Base-by-base conservation (phyloP, 1,140 invertebrate species). In the Cydia strobilella region DNA sequence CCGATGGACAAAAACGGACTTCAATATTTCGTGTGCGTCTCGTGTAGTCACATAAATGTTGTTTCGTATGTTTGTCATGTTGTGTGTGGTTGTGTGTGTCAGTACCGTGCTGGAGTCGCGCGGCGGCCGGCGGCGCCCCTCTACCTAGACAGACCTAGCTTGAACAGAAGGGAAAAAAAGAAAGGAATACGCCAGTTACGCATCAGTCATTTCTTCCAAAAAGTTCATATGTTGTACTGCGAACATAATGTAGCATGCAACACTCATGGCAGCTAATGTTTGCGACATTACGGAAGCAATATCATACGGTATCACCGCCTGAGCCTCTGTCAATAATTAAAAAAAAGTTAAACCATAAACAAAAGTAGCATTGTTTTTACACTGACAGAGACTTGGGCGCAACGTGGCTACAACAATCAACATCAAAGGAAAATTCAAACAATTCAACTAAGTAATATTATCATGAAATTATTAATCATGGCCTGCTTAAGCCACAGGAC, bases 101-200 rank as follows among this genome's bases (percentile, higher is more conserved):
- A 90, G 87, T 93, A 90, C 90, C 90, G 91, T 92, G 90, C 82
- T 88, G 92, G 90, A 84, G 85, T 83, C 81, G 84, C 85, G 87
- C 87, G 84, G 90, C 90, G 89, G 90, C 90, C 92, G 84, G 91
- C 90, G 83, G 84, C 88, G 91, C 87, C 88, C 90, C 86, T 87
- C 88, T 90, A 93, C 89, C 90, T 92, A 92, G 90, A 93, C 90
- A 93, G 90, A 93, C 90, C 90, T 93, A 93, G 90, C 88, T 92
- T 91, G 89, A 93, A 93, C 90, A 91, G 85, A 92, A 83, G 80
- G 84, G 85, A 86, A 89, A 92, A 82, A 88, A 90, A 69, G 90
- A 82, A 91, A 90, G 90, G 84, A 90, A 88, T 89, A 91, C 89
- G 90, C 86, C 89, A 85, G 86, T 93, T 87, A 83, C 90, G 91